Evolutionary conservation across 2,888 invertebrate genomes (phyloP).

Genomic region (Agrotis puta): DNA sequence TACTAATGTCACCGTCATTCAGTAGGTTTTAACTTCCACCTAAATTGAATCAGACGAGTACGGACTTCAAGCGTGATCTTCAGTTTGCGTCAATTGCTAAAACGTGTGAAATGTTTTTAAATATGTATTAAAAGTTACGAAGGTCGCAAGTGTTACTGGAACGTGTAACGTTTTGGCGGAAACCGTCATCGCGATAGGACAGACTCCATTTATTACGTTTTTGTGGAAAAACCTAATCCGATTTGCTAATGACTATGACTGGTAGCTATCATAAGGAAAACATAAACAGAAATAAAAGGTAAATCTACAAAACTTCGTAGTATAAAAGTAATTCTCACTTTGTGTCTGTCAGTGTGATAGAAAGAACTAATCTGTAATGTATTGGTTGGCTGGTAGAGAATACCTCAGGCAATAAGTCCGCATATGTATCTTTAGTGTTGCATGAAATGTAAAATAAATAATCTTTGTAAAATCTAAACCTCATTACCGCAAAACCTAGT

Average conservation of each 20-base stretch:
- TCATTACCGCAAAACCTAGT: not conserved
- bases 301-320: not conserved
- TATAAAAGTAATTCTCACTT: not conserved
- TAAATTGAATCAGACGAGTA: too few relatives aligned
- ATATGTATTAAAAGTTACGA: not conserved
- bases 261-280: not conserved
- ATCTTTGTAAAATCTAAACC: not conserved
- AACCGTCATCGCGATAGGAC: not conserved
- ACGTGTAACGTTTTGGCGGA: not conserved
- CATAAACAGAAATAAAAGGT: not conserved
- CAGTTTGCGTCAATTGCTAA: conserved; percentile 7
- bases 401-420: too few relatives aligned
- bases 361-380: too few relatives aligned
- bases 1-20: too few relatives aligned
- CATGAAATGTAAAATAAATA: too few relatives aligned
- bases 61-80: too few relatives aligned
- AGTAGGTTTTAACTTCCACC: too few relatives aligned
- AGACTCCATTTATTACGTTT: not conserved
- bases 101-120: conserved; percentile 14
- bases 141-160: conserved; percentile 3
- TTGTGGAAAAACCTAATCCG: not conserved
- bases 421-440: too few relatives aligned
- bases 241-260: not conserved
- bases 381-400: too few relatives aligned
- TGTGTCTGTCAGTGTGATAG: too few relatives aligned